Conservation (phyloP, 2,113 vertebrate species). For the Arothron firmamentum region DNA sequence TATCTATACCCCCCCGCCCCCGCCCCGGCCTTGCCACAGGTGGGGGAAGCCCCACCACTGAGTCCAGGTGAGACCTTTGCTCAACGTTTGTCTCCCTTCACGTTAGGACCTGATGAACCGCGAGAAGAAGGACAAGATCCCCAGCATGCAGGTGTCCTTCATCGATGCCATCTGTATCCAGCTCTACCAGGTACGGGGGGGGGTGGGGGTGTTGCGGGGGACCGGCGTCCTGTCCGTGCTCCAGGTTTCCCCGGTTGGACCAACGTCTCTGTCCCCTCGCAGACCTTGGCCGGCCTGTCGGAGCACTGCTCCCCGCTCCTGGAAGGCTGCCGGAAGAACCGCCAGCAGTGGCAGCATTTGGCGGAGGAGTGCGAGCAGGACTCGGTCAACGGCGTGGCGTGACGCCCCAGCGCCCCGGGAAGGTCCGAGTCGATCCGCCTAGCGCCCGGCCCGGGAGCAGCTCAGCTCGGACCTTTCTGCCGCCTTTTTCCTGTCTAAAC, state of each 20-base stretch:
- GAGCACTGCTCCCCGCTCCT: slow-evolving; percentile 87
- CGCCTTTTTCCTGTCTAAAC: too few relatives aligned
- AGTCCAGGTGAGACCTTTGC: not conserved
- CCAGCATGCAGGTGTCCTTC: slow-evolving; percentile 98
- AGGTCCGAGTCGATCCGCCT: too few relatives aligned
- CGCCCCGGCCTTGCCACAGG: too few relatives aligned
- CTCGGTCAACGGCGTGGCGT: slow-evolving; percentile 79
- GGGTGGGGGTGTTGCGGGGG: too few relatives aligned
- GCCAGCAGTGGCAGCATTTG: slow-evolving; percentile 88
- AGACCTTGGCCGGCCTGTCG: slow-evolving; percentile 86
- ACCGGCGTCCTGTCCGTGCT: too few relatives aligned
- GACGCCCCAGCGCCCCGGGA: too few relatives aligned
- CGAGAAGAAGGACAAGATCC: slow-evolving; percentile 96
- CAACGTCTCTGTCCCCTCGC: slow-evolving; percentile 29
- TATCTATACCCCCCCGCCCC: too few relatives aligned
- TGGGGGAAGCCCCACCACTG: too few relatives aligned
- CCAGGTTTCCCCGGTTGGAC: not conserved
- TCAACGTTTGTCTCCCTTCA: not conserved
- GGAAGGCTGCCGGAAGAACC: slow-evolving; percentile 90
- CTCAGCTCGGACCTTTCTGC: too few relatives aligned
- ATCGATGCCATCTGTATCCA: slow-evolving; percentile 95
- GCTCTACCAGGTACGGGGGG: slow-evolving; percentile 83
- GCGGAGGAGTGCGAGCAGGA: slow-evolving; percentile 86
- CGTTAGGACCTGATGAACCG: slow-evolving; percentile 96
- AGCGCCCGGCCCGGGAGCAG: too few relatives aligned